These are phyloP conservation scores for Alces alces DNA, from an alignment of 2,113 vertebrate genomes.

Conservation along the genomic window DNA sequence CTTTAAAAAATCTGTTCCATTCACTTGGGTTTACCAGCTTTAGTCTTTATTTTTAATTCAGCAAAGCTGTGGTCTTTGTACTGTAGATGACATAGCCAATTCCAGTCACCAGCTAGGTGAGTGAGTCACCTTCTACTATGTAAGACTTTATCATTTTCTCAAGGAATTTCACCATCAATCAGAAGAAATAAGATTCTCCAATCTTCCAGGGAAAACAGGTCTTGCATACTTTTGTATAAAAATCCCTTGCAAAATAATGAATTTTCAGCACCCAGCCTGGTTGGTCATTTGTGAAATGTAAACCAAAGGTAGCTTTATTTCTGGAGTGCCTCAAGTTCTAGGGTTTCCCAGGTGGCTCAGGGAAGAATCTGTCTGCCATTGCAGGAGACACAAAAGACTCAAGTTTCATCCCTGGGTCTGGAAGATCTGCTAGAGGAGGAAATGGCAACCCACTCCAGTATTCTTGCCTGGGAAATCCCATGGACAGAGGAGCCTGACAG, in stretches of 20 bases:
- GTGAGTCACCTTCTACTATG: neutral
- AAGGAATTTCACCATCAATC: neutral
- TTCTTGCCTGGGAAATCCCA: neutral
- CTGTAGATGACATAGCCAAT: neutral
- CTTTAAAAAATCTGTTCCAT: constrained; percentile 13
- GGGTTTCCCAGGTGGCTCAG: neutral
- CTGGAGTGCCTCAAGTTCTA: neutral
- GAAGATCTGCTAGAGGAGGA: neutral
- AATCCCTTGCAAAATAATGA: neutral
- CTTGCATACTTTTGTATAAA: neutral
- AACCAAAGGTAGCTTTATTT: fast-evolving
- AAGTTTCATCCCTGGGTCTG: neutral
- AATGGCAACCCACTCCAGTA: neutral
- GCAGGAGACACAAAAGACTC: neutral
- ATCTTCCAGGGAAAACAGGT: neutral
- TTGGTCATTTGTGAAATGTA: too few species aligned
- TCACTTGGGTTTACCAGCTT: neutral
- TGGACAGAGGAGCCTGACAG: neutral
- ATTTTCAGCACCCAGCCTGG: too few species aligned
- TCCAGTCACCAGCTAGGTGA: neutral
- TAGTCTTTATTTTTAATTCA: constrained; percentile 49
- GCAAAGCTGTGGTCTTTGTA: constrained; percentile 5
- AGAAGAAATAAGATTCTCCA: neutral
- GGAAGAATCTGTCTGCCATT: neutral
- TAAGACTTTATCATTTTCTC: neutral